Evolutionary conservation across 2,113 vertebrate genomes (phyloP).

Genomic region (Tragelaphus buxtoni): DNA sequence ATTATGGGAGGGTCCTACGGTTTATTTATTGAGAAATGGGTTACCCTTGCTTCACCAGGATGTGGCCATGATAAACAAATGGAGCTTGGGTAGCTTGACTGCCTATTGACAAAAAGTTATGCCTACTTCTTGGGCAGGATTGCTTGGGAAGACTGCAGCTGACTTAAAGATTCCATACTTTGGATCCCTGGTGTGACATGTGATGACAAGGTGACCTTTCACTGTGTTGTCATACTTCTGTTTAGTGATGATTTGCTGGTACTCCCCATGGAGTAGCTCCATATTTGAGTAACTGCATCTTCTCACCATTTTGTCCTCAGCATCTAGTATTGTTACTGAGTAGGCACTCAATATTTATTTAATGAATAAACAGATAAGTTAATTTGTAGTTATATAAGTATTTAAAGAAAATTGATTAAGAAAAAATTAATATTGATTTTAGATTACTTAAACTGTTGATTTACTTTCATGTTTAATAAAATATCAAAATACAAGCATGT

Average conservation of each 20-base stretch:
- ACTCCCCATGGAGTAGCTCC: neutral
- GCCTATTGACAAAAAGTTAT: neutral
- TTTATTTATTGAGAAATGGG: neutral
- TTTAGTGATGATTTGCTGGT: neutral
- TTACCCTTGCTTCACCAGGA: neutral
- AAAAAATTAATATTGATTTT: neutral
- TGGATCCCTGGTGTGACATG: neutral
- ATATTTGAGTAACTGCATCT: neutral
- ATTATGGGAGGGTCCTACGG: neutral
- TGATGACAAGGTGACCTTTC: neutral
- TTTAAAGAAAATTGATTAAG: neutral
- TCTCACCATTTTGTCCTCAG: neutral
- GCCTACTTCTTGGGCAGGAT: neutral
- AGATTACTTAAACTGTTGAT: neutral
- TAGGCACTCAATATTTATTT: neutral
- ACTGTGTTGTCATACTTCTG: neutral
- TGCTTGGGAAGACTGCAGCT: neutral
- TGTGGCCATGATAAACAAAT: neutral
- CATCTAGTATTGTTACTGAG: neutral
- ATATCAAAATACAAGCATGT: neutral
- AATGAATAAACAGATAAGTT: neutral
- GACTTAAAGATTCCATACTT: neutral
- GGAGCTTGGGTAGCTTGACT: neutral
- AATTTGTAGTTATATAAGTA: neutral
- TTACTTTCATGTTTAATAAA: neutral